phyloP scores from a whole-genome alignment of 2,113 vertebrate genomes.

The human (Homo sapiens) region DNA sequence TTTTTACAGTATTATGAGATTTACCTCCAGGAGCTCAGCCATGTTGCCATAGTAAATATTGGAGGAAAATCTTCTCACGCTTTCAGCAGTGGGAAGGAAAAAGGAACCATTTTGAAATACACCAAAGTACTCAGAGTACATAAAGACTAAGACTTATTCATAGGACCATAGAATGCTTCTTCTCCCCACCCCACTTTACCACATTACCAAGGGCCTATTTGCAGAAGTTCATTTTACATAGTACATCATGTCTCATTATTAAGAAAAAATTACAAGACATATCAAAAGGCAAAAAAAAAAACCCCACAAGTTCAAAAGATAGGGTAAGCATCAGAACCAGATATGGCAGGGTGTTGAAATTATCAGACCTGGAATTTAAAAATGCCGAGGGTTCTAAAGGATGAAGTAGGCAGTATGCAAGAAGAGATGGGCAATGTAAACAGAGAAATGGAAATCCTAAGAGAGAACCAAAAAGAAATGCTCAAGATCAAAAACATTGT shows the following conservation, averaged over 20 bases:
- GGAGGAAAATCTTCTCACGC: background rate
- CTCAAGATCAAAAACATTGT: too few species aligned
- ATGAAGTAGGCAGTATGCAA: too few species aligned
- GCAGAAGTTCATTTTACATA: background rate
- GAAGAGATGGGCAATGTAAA: too few species aligned
- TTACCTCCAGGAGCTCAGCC: background rate
- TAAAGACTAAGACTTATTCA: background rate
- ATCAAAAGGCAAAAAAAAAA: background rate
- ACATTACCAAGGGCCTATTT: background rate
- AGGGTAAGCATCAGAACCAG: background rate
- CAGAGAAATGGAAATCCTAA: too few species aligned
- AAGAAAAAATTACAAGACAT: too few species aligned
- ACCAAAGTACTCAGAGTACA: background rate
- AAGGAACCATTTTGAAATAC: background rate
- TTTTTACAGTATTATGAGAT: background rate
- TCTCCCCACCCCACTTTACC: background rate
- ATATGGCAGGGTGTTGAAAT: background rate
- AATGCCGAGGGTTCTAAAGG: too few species aligned
- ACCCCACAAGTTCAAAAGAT: background rate
- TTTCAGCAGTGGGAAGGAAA: background rate
- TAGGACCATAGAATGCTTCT: background rate
- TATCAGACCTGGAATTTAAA: background rate
- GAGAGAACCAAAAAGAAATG: too few species aligned
- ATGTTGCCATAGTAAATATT: background rate
- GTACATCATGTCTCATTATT: background rate